phyloP scores from a whole-genome alignment of 1,140 invertebrate genomes.

The Drosophila eugracilis region DNA sequence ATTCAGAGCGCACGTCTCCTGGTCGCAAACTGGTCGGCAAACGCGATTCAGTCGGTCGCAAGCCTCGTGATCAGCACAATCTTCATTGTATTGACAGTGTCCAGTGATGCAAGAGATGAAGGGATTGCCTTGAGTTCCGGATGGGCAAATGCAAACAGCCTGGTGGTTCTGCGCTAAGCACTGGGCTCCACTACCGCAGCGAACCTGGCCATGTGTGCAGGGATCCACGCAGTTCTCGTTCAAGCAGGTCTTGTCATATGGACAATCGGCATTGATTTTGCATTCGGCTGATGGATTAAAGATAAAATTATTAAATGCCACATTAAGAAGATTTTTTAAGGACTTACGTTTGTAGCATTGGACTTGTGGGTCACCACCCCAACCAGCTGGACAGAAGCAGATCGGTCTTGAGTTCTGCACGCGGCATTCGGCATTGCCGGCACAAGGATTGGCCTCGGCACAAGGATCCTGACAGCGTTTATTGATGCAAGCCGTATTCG shows the following conservation, averaged over 20 bases:
- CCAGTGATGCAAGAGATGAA: conserved; percentile 92
- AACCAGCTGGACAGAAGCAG: conserved; percentile 92
- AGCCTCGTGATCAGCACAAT: conserved; percentile 93
- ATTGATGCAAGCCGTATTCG: conserved; percentile 91
- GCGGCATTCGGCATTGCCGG: conserved; percentile 91
- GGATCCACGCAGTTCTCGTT: conserved; percentile 92
- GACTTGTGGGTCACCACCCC: conserved; percentile 93
- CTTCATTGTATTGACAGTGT: conserved; percentile 94
- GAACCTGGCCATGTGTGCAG: conserved; percentile 87
- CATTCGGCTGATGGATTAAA: conserved; percentile 90
- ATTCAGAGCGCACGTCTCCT: conserved; percentile 90
- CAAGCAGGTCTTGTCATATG: conserved; percentile 93
- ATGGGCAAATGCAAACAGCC: conserved; percentile 92
- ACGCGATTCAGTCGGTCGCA: conserved; percentile 94
- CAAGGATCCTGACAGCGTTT: conserved; percentile 93
- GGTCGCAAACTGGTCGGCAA: conserved; percentile 92
- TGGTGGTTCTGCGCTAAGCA: conserved; percentile 91
- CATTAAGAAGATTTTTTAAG: too few relatives aligned
- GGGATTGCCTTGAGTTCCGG: conserved; percentile 93
- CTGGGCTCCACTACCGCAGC: conserved; percentile 92
- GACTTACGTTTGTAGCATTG: conserved; percentile 94
- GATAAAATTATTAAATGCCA: neutral
- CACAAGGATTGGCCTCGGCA: conserved; percentile 90
- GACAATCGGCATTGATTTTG: conserved; percentile 92
- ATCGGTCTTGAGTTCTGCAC: conserved; percentile 90